Base-by-base conservation (phyloP, 2,113 vertebrate genomes). In the Brachypteracias leptosomus region DNA sequence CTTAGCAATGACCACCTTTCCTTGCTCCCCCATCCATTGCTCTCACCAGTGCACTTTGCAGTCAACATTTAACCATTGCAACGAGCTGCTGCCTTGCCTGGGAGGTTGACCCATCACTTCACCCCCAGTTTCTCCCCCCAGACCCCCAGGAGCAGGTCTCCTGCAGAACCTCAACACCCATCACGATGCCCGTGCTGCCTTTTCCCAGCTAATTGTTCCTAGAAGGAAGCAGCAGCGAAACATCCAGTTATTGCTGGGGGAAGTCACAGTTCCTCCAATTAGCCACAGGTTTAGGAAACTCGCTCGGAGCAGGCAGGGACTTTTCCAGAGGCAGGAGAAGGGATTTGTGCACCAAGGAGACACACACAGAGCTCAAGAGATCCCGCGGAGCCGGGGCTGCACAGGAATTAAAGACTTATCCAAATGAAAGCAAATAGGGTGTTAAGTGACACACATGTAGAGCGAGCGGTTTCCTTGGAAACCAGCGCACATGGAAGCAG, bases 401-500 rank as follows among this genome's bases (percentile, higher is more conserved):
- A 13, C 83, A 83, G 94, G 96, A 96, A 97, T 96, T 96, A 97
- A 96, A 96, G 96, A 94, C 91, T 96, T 94, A 92, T 72, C 96
- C 95, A 81, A 97, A 97, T 26, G 95, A 96, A 93, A 97, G 96
- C 96, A 96, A 95, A 95, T 11, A 59, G 96, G 96, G 96, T 97
- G 97, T 96, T 95, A 96, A 97, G 96, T 35, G 46, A 96, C 97
- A 97, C 96, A 95, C 97, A 96, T 97, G 97, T 95, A 96, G 95
- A 95, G 95, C 71, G 88, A 95, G 93, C 49, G 46, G 97, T 97
- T 97, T 95, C 97, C 97, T 92, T 96, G 97, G 97, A 95, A 97
- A 97, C 97, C 85, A 13, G 88, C 16, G 26, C 95, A 95, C 93
- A 97, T 95, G 95, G 95, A 92, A 94, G 80, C 54, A 1, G 95